phyloP scores from a whole-genome alignment of 2,888 invertebrate genomes.

The Ichneumoninae sp. region DNA sequence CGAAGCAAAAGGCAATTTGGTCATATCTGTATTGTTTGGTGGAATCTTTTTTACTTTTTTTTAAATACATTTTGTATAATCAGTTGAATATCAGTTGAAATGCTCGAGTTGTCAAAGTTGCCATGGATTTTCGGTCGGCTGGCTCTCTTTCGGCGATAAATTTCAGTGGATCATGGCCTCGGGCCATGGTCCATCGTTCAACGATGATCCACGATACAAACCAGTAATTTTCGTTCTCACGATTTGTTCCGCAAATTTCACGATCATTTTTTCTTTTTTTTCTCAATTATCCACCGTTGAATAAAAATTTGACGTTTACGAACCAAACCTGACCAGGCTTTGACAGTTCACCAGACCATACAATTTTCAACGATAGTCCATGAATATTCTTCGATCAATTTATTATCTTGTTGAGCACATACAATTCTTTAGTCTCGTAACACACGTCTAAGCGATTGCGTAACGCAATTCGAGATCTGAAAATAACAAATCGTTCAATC shows the following conservation, averaged over 20 bases:
- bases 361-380: background rate
- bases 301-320: conserved; percentile 4
- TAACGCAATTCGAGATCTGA: conserved; percentile 1
- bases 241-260: background rate
- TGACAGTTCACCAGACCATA: background rate
- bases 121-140: conserved; percentile 64
- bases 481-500: conserved; percentile 28
- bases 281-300: background rate
- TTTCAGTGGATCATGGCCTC: conserved; percentile 73
- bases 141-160: conserved; percentile 64
- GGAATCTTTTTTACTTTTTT: background rate
- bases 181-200: conserved; percentile 68
- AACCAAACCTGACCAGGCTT: conserved; percentile 7
- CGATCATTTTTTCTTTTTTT: background rate
- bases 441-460: background rate
- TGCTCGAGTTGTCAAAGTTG: conserved; percentile 58
- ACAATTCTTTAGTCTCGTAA: background rate
- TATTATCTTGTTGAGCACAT: background rate
- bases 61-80: background rate
- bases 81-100: conserved; percentile 26
- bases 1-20: no score
- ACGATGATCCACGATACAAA: conserved; percentile 62
- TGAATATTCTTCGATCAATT: background rate
- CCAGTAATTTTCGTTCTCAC: conserved; percentile 63
- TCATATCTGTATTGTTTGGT: background rate